Evolutionary conservation across 2,888 invertebrate species (phyloP).

Genomic region (Standfussiana lucernea): DNA sequence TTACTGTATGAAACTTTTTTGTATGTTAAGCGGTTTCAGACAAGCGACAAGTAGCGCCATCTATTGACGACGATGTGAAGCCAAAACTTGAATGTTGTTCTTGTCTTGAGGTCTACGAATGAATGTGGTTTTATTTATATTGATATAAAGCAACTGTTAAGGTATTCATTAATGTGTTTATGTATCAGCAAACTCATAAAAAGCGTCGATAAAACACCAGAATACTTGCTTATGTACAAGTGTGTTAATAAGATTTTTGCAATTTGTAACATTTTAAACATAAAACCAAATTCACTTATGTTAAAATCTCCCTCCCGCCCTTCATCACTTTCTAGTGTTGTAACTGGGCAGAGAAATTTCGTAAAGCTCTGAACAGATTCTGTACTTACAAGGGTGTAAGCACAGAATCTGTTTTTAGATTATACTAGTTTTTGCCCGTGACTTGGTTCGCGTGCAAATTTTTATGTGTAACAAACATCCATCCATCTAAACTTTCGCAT

Average conservation of each 20-base stretch:
- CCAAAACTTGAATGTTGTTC: background rate
- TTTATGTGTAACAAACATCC: too few relatives aligned
- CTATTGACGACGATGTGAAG: slow-evolving; percentile 21
- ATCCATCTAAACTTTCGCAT: too few relatives aligned
- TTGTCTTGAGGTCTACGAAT: background rate
- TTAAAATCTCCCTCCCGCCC: background rate
- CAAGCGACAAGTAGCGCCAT: slow-evolving; percentile 26
- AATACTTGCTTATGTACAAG: background rate
- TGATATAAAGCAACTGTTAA: background rate
- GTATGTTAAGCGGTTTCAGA: background rate
- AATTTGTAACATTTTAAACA: background rate
- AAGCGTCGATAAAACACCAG: background rate
- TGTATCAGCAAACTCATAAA: background rate
- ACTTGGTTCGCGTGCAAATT: too few relatives aligned
- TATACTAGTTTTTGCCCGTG: too few relatives aligned
- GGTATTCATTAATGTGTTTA: background rate
- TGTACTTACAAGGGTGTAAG: background rate
- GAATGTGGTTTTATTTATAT: slow-evolving; percentile 6
- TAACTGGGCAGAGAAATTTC: background rate
- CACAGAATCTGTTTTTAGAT: background rate
- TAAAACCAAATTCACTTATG: background rate
- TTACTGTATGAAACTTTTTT: background rate
- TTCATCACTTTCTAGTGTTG: background rate
- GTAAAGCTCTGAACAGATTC: background rate
- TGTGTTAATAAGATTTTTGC: background rate